Conservation (phyloP, 1,140 invertebrate species). For the Ganaspis sp. region DNA sequence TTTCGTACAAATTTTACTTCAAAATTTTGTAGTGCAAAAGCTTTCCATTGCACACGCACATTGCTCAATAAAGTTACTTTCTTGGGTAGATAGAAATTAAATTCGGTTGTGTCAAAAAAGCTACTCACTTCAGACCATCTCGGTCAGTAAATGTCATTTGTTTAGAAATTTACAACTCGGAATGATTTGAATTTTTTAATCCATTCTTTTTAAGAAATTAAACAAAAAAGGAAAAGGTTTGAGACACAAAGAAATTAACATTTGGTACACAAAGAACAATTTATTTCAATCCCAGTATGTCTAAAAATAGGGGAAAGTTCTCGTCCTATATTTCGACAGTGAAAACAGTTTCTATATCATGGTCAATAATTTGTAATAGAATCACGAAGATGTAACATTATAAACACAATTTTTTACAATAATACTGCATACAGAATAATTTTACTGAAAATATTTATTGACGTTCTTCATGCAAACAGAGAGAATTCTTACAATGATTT, state of each 20-base stretch:
- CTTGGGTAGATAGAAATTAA: neutral
- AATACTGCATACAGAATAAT: neutral
- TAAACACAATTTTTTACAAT: neutral
- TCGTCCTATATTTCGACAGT: neutral
- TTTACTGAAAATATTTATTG: neutral
- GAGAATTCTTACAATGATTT: no score
- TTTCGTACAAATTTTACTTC: neutral
- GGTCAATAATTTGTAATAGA: no score
- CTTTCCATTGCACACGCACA: neutral
- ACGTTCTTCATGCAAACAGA: no score
- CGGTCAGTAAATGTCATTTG: constrained; percentile 53
- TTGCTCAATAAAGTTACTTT: neutral
- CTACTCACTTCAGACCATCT: neutral
- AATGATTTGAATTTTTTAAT: no score
- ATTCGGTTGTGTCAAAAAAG: neutral
- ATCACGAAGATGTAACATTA: no score
- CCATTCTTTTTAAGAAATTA: no score
- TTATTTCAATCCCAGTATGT: neutral
- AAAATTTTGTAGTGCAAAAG: neutral
- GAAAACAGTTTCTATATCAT: no score
- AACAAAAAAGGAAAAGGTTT: neutral
- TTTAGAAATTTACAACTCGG: constrained; percentile 33
- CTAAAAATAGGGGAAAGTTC: neutral
- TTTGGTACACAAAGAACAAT: neutral
- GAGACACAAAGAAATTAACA: neutral